A percentile compares a stretch with the other conserved stretches of the same genome.
These are phyloP conservation scores for Cyphomyrmex costatus DNA, from an alignment of 1,140 invertebrate genomes.

Conservation along the genomic window DNA sequence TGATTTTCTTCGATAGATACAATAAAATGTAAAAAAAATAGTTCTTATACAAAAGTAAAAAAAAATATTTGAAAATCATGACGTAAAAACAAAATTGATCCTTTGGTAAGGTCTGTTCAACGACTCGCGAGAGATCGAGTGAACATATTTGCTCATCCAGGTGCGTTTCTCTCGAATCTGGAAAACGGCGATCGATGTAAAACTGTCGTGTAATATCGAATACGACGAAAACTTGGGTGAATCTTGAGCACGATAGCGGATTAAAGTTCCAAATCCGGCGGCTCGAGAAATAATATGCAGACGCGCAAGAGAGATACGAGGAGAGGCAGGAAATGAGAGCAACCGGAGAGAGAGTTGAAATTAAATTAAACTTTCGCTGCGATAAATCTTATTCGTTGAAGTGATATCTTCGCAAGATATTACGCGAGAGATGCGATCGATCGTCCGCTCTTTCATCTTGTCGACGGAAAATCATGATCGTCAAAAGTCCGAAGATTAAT, in stretches of 20 bases:
- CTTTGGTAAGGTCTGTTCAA: background rate
- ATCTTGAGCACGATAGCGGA: constrained; percentile 58
- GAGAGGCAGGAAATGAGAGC: constrained; percentile 72
- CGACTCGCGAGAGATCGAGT: background rate
- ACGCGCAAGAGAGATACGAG: constrained; percentile 61
- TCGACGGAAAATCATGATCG: constrained; percentile 50
- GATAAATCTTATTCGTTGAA: constrained; percentile 63
- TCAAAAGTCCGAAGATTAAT: constrained; percentile 43
- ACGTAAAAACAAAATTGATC: background rate
- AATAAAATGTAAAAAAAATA: background rate
- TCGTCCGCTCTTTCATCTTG: constrained; percentile 45
- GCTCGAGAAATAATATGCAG: constrained; percentile 73
- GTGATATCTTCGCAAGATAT: constrained; percentile 57
- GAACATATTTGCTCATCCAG: background rate
- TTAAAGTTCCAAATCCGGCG: constrained; percentile 76
- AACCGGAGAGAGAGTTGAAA: constrained; percentile 64
- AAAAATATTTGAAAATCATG: background rate
- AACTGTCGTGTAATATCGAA: constrained; percentile 64
- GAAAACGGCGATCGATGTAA: constrained; percentile 43
- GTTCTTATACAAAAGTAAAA: background rate
- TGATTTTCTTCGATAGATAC: background rate
- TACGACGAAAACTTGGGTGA: constrained; percentile 64
- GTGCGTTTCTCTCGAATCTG: constrained; percentile 6
- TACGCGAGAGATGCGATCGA: constrained; percentile 61
- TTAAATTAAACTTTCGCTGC: constrained; percentile 76